These are phyloP conservation scores for Ptychochromis oligacanthus DNA, from an alignment of 2,113 vertebrate species.

Conservation along the genomic window DNA sequence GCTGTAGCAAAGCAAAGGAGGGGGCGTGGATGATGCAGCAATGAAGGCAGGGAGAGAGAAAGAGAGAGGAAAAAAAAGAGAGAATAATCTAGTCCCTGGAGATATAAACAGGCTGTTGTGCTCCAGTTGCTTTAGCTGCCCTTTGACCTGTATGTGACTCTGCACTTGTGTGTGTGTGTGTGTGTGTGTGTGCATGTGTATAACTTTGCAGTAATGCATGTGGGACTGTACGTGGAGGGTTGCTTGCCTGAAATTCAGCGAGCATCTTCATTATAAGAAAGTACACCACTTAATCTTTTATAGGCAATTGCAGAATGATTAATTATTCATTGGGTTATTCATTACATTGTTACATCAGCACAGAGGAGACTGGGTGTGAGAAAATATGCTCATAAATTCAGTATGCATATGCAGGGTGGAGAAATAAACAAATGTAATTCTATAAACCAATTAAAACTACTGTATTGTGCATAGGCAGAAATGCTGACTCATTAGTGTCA, in stretches of 20 bases:
- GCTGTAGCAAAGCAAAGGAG: not conserved
- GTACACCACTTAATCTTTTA: conserved; percentile 34
- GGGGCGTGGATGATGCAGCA: not conserved
- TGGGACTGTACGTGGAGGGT: not conserved
- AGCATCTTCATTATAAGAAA: conserved; percentile 29
- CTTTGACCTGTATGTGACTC: conserved; percentile 62
- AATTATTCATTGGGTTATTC: conserved; percentile 57
- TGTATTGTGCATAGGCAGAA: not conserved
- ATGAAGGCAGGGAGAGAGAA: conserved; percentile 5
- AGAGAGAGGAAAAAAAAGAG: not conserved
- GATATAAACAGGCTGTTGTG: conserved; percentile 58
- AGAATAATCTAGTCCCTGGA: conserved; percentile 59
- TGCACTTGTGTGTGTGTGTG: not conserved
- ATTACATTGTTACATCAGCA: conserved; percentile 40
- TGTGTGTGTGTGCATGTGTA: not conserved
- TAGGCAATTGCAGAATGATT: conserved; percentile 23
- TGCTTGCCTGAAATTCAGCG: conserved; percentile 7
- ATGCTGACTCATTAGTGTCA: conserved; percentile 1
- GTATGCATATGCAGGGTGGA: not conserved
- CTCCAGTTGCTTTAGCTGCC: conserved; percentile 57
- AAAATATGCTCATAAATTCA: conserved; percentile 27
- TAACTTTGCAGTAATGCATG: not conserved
- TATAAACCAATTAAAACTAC: not conserved
- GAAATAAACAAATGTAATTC: not conserved
- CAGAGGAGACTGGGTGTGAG: conserved; percentile 3